phyloP scores from a whole-genome alignment of 2,888 invertebrate genomes.

The Diogma glabrata region DNA sequence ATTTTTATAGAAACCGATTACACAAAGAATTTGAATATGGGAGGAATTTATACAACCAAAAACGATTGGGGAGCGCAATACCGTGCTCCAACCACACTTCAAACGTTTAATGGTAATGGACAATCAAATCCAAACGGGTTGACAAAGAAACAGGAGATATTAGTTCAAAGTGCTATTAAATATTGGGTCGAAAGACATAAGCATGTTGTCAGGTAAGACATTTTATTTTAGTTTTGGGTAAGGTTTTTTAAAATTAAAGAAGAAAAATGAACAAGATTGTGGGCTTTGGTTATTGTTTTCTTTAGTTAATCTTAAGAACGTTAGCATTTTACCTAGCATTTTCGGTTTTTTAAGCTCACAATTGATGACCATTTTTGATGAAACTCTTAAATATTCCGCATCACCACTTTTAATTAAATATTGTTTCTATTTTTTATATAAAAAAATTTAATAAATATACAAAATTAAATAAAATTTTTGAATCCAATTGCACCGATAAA shows the following conservation, averaged over 20 bases:
- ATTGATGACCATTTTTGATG: no score
- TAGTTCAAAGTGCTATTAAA: conserved; percentile 76
- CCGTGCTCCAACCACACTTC: conserved; percentile 52
- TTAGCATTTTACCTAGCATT: background rate
- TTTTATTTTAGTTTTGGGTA: background rate
- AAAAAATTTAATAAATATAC: no score
- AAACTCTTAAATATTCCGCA: no score
- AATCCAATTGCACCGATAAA: no score
- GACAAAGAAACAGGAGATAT: conserved; percentile 69
- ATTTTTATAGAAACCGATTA: conserved; percentile 29
- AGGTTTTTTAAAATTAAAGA: background rate
- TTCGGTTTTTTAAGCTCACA: background rate
- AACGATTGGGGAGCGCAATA: conserved; percentile 68
- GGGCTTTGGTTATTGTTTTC: no score
- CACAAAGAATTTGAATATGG: conserved; percentile 49
- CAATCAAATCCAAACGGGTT: conserved; percentile 63
- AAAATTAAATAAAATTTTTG: no score
- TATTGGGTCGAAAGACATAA: conserved; percentile 86
- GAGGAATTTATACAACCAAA: conserved; percentile 64
- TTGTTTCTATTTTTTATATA: no score
- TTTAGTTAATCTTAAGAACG: background rate
- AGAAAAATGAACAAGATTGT: background rate
- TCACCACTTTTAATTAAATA: no score
- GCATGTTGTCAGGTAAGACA: conserved; percentile 66
- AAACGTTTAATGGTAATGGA: conserved; percentile 45